Percentiles rank a stretch among this genome's conserved stretches.
Evolutionary conservation across 2,113 vertebrate genomes (phyloP).

Genomic region (Tonatia bakeri): DNA sequence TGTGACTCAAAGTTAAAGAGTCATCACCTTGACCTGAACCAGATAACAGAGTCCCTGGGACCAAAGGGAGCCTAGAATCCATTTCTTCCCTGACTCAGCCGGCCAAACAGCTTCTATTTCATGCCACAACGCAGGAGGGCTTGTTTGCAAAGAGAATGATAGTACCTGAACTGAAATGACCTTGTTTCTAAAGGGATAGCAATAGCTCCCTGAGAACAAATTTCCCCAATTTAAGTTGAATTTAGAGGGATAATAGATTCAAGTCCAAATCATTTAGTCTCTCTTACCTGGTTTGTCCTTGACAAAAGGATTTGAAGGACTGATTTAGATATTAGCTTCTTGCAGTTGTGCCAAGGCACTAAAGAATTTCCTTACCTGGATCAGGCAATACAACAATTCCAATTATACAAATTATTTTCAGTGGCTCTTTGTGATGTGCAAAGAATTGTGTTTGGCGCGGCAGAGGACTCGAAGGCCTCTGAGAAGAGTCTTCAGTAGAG

Average conservation of each 20-base stretch:
- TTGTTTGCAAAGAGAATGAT: not conserved
- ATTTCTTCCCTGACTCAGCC: not conserved
- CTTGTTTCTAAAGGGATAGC: constrained; percentile 2
- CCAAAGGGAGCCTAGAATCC: not conserved
- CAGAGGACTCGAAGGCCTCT: not conserved
- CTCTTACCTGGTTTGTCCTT: not conserved
- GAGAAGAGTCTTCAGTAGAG: not conserved
- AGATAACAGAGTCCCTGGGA: not conserved
- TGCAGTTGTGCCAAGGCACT: not conserved
- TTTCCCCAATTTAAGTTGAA: not conserved
- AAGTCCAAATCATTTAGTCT: not conserved
- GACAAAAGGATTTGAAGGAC: not conserved
- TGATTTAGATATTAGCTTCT: not conserved
- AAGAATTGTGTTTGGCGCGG: not conserved
- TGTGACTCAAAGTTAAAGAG: not conserved
- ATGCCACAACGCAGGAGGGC: not conserved
- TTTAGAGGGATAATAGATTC: not conserved
- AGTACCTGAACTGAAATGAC: not conserved
- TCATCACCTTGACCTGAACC: not conserved
- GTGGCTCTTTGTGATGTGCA: not conserved
- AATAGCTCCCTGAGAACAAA: not conserved
- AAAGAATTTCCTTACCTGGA: not conserved
- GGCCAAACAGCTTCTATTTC: not conserved
- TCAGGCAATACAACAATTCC: not conserved
- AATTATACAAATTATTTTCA: constrained; percentile 20